These are phyloP conservation scores for Protonibea diacanthus DNA, from an alignment of 2,797 vertebrate species.

Conservation along the genomic window DNA sequence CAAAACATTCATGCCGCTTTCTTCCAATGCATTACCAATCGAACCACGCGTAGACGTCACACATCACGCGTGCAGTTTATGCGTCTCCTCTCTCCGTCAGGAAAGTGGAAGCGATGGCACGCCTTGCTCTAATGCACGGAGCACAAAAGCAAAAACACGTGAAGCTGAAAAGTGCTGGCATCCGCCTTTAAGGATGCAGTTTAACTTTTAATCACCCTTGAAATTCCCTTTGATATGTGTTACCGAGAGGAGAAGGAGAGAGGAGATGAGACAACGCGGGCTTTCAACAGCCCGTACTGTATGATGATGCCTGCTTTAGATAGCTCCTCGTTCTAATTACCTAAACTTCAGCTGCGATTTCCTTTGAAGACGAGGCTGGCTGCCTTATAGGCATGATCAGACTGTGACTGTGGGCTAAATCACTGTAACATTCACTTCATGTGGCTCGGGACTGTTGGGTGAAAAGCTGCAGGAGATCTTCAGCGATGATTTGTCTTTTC, in stretches of 20 bases:
- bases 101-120: background rate
- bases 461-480: constrained; percentile 69
- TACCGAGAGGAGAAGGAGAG: constrained; percentile 60
- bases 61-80: background rate
- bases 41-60: background rate
- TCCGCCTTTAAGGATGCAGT: constrained; percentile 68
- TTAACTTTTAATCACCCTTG: constrained; percentile 82
- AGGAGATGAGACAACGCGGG: constrained; percentile 64
- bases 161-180: constrained; percentile 39
- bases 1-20: background rate
- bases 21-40: background rate
- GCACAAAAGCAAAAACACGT: constrained; percentile 24
- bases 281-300: constrained; percentile 59
- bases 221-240: constrained; percentile 79
- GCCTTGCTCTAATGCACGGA: constrained; percentile 30
- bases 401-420: constrained; percentile 67
- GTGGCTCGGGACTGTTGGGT: constrained; percentile 52
- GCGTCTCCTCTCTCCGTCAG: background rate
- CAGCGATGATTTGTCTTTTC: constrained; percentile 73
- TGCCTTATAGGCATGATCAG: constrained; percentile 68
- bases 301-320: constrained; percentile 69
- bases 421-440: constrained; percentile 65
- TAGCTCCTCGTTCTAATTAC: constrained; percentile 80
- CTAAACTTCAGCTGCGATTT: constrained; percentile 76
- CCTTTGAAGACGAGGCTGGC: constrained; percentile 72